Base-by-base conservation (phyloP, 2,113 vertebrate genomes). In the Scortum barcoo region DNA sequence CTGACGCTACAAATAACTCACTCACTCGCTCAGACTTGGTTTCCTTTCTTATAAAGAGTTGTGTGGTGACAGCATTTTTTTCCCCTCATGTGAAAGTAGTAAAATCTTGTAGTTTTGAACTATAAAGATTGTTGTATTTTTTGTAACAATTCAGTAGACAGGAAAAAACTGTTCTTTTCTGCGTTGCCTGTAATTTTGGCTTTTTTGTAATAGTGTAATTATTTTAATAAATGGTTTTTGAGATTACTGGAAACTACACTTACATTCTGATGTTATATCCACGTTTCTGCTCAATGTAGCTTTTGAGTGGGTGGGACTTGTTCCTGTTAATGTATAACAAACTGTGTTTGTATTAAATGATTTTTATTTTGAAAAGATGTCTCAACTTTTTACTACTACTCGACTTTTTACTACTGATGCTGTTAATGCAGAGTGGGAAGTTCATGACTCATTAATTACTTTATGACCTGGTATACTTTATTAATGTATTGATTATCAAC, bases 291-390 rank as follows among this genome's bases (percentile, higher is more conserved):
- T 90, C 84, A 65, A 28, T 85, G 83, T 92, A 90, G 79, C 83
- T 73, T 85, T 91, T 60, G 81, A 84, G 74, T 84, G 89, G 62
- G 72, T 88, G 58, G 83, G 77, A 84, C 67, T 75, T 73, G 62
- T 86, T 92, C 86, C 66, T 92, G 78, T 92, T 92, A 46, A 85
- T 89, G 85, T 93, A 63, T 70, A 91, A 90, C 81, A 86, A 88
- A 76, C 72, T 80, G 76, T 89, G 91, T 94, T 91, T 95, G 89
- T 95, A 91, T 88, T 76, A 92, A 94, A 95, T 86, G 20, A 90
- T 85, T 93, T 95, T 94, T 95, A 94, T 94, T 95, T 95, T 94
- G 82, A 93, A 91, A 42, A 33, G 5, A 54, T 22, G 26, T 77
- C 72, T 70, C 54, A 33, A 65, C 50, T 17, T 3, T n/a, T n/a